A percentile compares a stretch with the other conserved stretches of the same genome.
phyloP scores from a whole-genome alignment of 1,140 invertebrate genomes.

The Heliconius hewitsoni region DNA sequence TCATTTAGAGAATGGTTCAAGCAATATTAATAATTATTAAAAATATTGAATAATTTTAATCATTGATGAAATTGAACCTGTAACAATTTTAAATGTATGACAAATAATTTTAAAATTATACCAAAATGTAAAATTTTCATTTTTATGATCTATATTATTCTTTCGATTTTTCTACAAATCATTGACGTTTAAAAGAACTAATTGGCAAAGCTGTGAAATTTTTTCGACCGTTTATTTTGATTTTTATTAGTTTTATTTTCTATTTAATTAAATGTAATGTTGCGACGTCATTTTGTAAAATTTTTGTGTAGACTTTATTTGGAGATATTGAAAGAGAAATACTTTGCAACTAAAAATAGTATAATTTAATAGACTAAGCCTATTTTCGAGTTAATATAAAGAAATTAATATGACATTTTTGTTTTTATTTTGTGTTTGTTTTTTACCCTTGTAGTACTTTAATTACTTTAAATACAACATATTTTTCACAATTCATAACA shows the following conservation, averaged over 20 bases:
- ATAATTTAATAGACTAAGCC: constrained; percentile 55
- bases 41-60: no score
- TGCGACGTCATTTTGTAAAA: constrained; percentile 49
- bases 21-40: no score
- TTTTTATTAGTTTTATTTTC: constrained; percentile 32
- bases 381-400: constrained; percentile 66
- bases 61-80: no score
- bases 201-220: constrained; percentile 47
- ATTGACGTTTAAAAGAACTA: constrained; percentile 29
- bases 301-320: constrained; percentile 33
- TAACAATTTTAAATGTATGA: no score
- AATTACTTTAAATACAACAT: no score
- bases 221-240: constrained; percentile 46
- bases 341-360: constrained; percentile 52
- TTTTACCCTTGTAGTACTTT: neutral
- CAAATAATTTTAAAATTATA: no score
- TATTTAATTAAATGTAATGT: constrained; percentile 35
- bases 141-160: no score
- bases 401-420: constrained; percentile 37
- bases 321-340: constrained; percentile 38
- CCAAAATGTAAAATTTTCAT: no score
- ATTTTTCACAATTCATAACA: no score
- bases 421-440: constrained; percentile 12
- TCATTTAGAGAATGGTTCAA: no score
- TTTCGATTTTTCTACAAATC: neutral